Base-by-base conservation (phyloP, 2,113 vertebrate genomes). In the Propithecus coquereli region DNA sequence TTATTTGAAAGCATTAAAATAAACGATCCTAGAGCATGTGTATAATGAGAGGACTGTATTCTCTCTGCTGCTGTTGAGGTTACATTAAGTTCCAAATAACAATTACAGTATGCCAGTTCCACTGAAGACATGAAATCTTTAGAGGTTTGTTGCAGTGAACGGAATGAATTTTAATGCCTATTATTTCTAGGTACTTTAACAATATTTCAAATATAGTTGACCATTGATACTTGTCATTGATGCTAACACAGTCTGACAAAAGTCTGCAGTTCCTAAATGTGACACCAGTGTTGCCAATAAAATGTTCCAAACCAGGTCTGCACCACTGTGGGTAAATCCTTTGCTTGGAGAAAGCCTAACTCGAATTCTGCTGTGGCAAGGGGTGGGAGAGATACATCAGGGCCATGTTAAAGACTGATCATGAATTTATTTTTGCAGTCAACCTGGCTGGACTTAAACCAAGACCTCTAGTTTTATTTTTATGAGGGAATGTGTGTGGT, bases 1-100 rank as follows among this genome's bases (percentile, higher is more conserved):
- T 99, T 98, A 99, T 99, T 99, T 98, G 98, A 98, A 98, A 98
- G 98, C 97, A 98, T 98, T 99, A 98, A 98, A 99, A 98, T 98
- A 99, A 99, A 99, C 8, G 98, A 99, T 98, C 98, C 97, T 98
- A 96, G 98, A 98, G 98, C 98, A 98, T 99, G 98, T 98, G 97
- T 97, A 91, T 98, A 98, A 99, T 96, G 98, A 99, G 98, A 97
- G 97, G 97, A 95, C 98, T 97, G 97, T 97, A 97, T 98, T 98
- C 98, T 98, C 95, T 98, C 97, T 98, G 96, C 98, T 98, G 98
- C 98, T 97, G 97, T 87, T 95, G 97, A 98, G 97, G 97, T 97
- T 97, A 97, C 94, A 37, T 96, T 98, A 91, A 97, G 97, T 98
- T 97, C 98, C 97, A 96, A 97, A 1, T 95, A 98, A 98, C 98